Conservation (phyloP, 2,113 vertebrate species). For the Tichodroma muraria region DNA sequence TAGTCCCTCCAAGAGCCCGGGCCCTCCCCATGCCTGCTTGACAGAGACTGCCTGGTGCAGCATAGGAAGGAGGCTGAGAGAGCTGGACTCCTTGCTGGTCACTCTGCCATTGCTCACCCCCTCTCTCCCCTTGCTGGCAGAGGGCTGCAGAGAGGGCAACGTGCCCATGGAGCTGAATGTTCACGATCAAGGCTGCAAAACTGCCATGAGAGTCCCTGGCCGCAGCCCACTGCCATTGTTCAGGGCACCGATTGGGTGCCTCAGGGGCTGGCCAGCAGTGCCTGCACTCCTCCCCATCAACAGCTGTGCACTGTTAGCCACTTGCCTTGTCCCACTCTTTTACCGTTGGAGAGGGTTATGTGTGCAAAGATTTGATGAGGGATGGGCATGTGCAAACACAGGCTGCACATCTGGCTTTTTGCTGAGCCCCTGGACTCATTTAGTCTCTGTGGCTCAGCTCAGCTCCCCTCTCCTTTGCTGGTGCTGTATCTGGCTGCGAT, state of each 20-base stretch:
- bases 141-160: not conserved
- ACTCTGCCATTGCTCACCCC: not conserved
- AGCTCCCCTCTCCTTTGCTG: not conserved
- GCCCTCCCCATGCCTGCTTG: not conserved
- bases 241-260: not conserved
- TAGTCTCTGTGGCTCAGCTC: not conserved
- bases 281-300: not conserved
- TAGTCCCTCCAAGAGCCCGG: not conserved
- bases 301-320: not conserved
- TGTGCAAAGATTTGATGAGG: not conserved
- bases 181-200: not conserved
- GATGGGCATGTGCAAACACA: not conserved
- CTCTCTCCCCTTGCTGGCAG: not conserved
- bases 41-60: not conserved
- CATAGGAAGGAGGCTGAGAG: not conserved
- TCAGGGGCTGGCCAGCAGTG: not conserved
- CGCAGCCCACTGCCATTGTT: accelerated
- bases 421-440: not conserved
- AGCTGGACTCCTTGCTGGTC: not conserved
- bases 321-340: not conserved
- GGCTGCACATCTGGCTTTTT: not conserved
- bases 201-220: accelerated
- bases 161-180: not conserved
- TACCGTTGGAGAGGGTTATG: not conserved
- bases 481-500: not conserved